Percentiles rank a stretch among this genome's conserved stretches.
Evolutionary conservation across 2,888 invertebrate genomes (phyloP).

Genomic region (Melieria omissa): DNA sequence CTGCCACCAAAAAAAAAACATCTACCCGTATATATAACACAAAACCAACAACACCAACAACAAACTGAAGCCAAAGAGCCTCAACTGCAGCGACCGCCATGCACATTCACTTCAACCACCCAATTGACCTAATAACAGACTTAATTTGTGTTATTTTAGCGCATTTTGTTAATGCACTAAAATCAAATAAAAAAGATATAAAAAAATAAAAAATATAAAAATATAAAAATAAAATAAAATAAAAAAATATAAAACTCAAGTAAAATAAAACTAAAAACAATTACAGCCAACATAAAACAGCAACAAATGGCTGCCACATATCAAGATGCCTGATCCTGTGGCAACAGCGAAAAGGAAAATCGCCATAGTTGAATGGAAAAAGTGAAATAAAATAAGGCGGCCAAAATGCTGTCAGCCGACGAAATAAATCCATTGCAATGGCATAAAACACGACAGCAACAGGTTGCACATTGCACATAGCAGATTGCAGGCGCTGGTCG

Average conservation of each 20-base stretch:
- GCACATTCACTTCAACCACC: slow-evolving; percentile 32
- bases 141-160: slow-evolving; percentile 47
- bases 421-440: slow-evolving; percentile 43
- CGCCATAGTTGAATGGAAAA: slow-evolving; percentile 2
- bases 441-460: slow-evolving; percentile 47
- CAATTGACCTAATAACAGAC: slow-evolving; percentile 48
- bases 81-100: slow-evolving; percentile 5
- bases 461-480: slow-evolving; percentile 42
- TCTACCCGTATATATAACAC: too few relatives aligned
- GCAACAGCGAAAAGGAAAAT: slow-evolving; percentile 8
- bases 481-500: slow-evolving; percentile 23
- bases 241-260: neutral
- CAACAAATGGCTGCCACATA: slow-evolving; percentile 26
- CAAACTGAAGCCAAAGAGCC: neutral
- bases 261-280: slow-evolving; percentile 9
- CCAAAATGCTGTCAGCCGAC: slow-evolving; percentile 30
- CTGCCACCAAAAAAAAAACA: too few relatives aligned
- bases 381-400: slow-evolving; percentile 21
- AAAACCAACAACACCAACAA: slow-evolving; percentile 11
- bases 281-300: slow-evolving; percentile 39
- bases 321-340: slow-evolving; percentile 42
- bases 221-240: neutral
- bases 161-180: slow-evolving; percentile 30
- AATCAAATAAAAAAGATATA: slow-evolving; percentile 24
- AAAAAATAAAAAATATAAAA: neutral